Evolutionary conservation across 2,888 invertebrate species (phyloP), one percentile per base, ranked within the genome.

Genomic region (Auanema sp.): DNA sequence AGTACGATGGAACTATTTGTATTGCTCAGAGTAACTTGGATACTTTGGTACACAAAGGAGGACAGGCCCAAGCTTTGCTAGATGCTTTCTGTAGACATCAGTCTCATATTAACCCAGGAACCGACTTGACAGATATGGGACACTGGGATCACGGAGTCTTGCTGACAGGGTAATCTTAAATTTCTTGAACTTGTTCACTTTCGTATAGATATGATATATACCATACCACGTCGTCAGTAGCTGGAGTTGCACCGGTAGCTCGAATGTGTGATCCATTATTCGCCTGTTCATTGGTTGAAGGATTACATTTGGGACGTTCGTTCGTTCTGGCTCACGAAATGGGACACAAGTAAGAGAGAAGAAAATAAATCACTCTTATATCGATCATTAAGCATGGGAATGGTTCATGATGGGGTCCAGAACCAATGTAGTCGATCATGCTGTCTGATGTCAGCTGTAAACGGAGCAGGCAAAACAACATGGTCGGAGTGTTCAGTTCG

Each of bases 351-450:
- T 83, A 58, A 66, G 76, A 43, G 16, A 10, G n/a, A 12, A 21
- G 24, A n/a, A n/a, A 10, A 2, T 23, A 8, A n/a, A 18, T 52
- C 2, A 16, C 50, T 24, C n/a, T 52, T 5, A 56, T 16, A 21
- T 40, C 18, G 3, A 14, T n/a, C 5, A 58, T 75, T 43, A 59
- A 83, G 83, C 60, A 79, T 83, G 77, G 83, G 83, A 56, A 83
- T 83, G 83, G 82, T 84, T 1, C 83, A 83, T 68, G 83, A 83
- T 56, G 83, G 83, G 24, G 83, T 82, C 25, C 82, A 83, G 64
- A 83, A 83, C 64, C 78, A 78, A 44, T 83, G 83, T 64, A 70
- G 74, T 42, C 63, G 77, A 8, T 74, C 76, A 6, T 81, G 83
- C 53, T 83, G 80, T 67, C 66, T 83, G 21, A 83, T 83, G 83